phyloP scores from a whole-genome alignment of 37 sponge, comb jelly and placozoan genomes.

The Agelas oroides region DNA sequence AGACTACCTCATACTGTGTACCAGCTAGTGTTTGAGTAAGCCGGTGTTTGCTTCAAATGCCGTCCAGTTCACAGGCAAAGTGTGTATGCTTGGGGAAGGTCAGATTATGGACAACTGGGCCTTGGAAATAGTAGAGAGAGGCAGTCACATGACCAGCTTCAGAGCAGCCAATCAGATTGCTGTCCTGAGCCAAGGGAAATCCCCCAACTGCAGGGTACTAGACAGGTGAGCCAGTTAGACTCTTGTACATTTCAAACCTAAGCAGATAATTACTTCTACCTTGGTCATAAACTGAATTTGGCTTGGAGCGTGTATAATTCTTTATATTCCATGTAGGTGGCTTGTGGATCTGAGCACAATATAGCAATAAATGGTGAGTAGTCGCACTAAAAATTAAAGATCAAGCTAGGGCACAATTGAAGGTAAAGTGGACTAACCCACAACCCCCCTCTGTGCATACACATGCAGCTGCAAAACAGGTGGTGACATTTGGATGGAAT shows the following conservation, averaged over 20 bases:
- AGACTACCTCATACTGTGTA: no score
- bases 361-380: conserved; percentile 67
- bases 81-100: conserved; percentile 82
- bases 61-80: conserved; percentile 35
- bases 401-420: no score
- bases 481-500: conserved; percentile 81
- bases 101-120: conserved; percentile 82
- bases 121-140: background rate
- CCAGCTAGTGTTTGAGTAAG: no score
- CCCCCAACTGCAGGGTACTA: conserved; percentile 23
- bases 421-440: no score
- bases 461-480: background rate
- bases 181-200: conserved; percentile 34
- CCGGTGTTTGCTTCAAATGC: no score
- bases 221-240: conserved; percentile 23
- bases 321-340: conserved; percentile 51
- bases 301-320: no score
- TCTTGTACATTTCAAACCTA: no score
- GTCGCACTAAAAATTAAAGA: no score
- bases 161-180: background rate
- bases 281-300: no score
- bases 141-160: background rate
- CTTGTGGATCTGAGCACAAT: conserved; percentile 81
- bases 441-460: no score
- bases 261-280: no score